Base-by-base conservation (phyloP, 1,140 invertebrate genomes). In the Trissolcus basalis region DNA sequence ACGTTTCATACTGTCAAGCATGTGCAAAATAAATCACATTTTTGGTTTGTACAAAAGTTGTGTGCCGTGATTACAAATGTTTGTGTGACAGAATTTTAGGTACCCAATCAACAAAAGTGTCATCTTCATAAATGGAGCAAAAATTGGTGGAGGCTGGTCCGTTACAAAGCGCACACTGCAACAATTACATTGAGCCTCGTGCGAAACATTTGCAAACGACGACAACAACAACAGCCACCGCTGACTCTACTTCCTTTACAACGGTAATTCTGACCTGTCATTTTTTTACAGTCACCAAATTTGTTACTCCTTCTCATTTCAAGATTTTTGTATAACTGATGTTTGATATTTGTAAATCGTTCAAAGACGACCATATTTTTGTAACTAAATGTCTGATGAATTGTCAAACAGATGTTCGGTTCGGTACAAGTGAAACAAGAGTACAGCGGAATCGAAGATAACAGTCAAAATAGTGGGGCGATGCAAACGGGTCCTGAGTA, bases 381-480 rank as follows among this genome's bases (percentile, higher is more conserved):
- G n/a, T n/a, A n/a, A n/a, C n/a, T n/a, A n/a, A n/a, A 3, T 39
- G 9, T 39, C n/a, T 39, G 43, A 13, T 44, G 11, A 14, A 53
- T 54, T 32, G 48, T 39, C n/a, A 11, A 11, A 14, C 71, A 88
- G 87, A 88, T 88, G 87, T 88, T 87, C 72, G 82, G 83, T 77
- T 84, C 86, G 55, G 70, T 88, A 58, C 86, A 86, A 75, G 85
- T 88, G 75, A 88, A 88, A 71, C 83, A 88, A 70, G 87, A 88
- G 79, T 88, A 82, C 73, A 80, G 80, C 56, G 77, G 68, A 65
- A 63, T 81, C 49, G 87, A 88, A 49, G 86, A 88, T 50, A 77
- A 78, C 33, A 84, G 71, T 61, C 78, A 80, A 32, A 80, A 73
- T 78, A 78, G 69, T 67, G 79, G 79, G 56, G 80, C 72, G 65